Evolutionary conservation across 2,113 vertebrate genomes (phyloP).

Genomic region (Oenanthe oenanthe): DNA sequence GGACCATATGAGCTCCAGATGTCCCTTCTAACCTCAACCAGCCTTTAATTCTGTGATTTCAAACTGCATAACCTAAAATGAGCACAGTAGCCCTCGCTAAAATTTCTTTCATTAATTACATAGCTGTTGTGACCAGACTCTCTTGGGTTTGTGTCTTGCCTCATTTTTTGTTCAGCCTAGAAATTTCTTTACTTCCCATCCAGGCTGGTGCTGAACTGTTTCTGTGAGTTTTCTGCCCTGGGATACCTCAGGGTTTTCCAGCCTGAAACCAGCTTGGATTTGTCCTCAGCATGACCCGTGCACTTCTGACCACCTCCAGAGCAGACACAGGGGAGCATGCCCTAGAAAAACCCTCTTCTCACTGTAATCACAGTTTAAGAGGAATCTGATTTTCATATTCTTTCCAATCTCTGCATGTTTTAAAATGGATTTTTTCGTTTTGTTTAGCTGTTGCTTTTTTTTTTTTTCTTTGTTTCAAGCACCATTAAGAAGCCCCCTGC

Average conservation of each 20-base stretch:
- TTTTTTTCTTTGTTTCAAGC: neutral
- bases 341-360: neutral
- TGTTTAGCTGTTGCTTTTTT: neutral
- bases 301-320: neutral
- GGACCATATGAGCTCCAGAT: neutral
- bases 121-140: neutral
- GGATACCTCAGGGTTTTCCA: neutral
- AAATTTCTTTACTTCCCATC: neutral
- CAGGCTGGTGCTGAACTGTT: neutral
- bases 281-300: neutral
- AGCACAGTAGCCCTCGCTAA: neutral
- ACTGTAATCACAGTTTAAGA: neutral
- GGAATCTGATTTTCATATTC: neutral
- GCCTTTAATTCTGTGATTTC: neutral
- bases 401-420: neutral
- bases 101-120: neutral
- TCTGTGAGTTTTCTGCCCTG: neutral
- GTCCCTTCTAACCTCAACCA: neutral
- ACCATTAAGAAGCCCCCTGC: neutral
- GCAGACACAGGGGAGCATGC: neutral
- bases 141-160: neutral
- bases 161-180: neutral
- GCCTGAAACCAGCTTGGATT: neutral
- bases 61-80: neutral
- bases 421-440: neutral